Percentiles rank a stretch among this genome's conserved stretches.
phyloP scores from a whole-genome alignment of 2,113 vertebrate genomes.

The Macaca fascicularis region T2T-MFA8v1.1 NC_088392.1:17401501-17402000 shows the following conservation, averaged over 20 bases:
- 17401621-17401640: no score
- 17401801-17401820: background rate
- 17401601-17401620: no score
- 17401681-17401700: no score
- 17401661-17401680: no score
- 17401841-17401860: background rate
- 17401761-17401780: background rate
- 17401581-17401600: no score
- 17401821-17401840: background rate
- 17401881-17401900: background rate
- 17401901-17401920: background rate
- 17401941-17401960: slow-evolving; percentile 46
- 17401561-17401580: no score
- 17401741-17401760: background rate
- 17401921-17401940: background rate
- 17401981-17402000: slow-evolving; percentile 42
- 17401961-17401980: slow-evolving; percentile 61
- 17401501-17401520: no score
- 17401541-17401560: no score
- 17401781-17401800: background rate
- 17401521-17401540: no score
- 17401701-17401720: no score
- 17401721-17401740: background rate
- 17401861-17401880: background rate
- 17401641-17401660: no score